These are phyloP conservation scores for Origma solitaria DNA, from an alignment of 2,113 vertebrate species.

Conservation along the genomic window DNA sequence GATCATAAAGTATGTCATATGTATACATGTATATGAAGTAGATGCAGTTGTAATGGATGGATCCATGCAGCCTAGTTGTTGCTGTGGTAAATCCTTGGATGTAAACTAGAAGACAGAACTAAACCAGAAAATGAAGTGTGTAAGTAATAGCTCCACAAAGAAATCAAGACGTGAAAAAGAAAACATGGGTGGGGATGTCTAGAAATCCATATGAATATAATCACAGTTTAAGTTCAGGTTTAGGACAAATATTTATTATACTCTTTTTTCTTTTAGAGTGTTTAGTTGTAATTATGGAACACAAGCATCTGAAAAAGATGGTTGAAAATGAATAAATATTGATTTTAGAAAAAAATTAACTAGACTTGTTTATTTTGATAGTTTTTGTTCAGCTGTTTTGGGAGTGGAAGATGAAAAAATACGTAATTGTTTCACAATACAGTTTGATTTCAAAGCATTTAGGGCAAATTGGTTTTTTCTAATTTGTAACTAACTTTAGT, in stretches of 20 bases:
- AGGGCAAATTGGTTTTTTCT: neutral
- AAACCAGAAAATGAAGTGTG: neutral
- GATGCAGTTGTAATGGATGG: neutral
- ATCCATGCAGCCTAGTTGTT: neutral
- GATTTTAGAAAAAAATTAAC: neutral
- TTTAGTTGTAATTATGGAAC: neutral
- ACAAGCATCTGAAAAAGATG: neutral
- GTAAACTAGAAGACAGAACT: neutral
- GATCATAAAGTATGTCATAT: neutral
- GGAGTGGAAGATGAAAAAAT: neutral
- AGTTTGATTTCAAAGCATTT: neutral
- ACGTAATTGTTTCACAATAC: neutral
- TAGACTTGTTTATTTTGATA: neutral
- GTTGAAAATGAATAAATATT: neutral
- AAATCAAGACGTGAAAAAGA: neutral
- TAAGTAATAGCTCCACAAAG: neutral
- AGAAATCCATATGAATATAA: neutral
- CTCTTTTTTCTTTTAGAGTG: neutral
- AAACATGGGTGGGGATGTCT: neutral
- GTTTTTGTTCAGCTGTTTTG: neutral
- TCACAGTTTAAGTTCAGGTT: neutral
- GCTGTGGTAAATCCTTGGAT: neutral
- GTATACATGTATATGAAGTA: neutral
- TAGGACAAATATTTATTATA: neutral
- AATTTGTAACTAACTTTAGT: neutral